These are phyloP conservation scores for Agapornis roseicollis DNA, from an alignment of 2,113 vertebrate species.

Conservation along the genomic window DNA sequence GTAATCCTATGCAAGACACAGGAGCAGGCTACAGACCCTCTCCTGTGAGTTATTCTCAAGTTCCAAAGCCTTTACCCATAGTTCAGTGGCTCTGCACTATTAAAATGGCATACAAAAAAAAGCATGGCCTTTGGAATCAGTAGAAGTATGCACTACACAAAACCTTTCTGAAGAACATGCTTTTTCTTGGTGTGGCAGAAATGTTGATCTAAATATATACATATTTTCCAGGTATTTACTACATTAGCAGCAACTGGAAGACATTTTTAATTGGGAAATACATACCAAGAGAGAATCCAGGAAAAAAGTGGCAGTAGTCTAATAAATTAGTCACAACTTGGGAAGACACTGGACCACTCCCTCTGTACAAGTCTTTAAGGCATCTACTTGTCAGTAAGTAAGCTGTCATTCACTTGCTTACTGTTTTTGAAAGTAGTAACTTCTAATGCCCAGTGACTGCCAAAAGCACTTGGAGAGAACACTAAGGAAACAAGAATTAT, in stretches of 20 bases:
- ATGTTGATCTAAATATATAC: background rate
- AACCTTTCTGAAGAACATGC: background rate
- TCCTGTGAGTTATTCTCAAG: background rate
- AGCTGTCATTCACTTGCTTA: background rate
- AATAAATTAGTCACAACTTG: background rate
- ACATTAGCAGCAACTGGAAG: background rate
- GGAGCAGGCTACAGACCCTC: background rate
- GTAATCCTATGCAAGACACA: background rate
- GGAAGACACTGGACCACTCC: background rate
- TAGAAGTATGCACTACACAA: background rate
- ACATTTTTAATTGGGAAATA: background rate
- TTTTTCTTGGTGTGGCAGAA: background rate
- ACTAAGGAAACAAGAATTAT: background rate
- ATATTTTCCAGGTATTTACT: background rate
- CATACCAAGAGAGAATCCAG: background rate
- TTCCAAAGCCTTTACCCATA: background rate
- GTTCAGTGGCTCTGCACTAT: background rate
- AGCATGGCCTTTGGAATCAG: background rate
- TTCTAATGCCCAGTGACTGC: background rate
- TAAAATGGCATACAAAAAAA: background rate
- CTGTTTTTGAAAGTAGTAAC: background rate
- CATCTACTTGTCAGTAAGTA: background rate
- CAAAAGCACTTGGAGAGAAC: background rate
- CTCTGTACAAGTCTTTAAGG: background rate
- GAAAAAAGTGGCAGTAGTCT: background rate